A percentile compares a stretch with the other conserved stretches of the same genome.
These are phyloP conservation scores for Drosophila tani DNA, from an alignment of 1,140 invertebrate species.

Conservation along the genomic window DNA sequence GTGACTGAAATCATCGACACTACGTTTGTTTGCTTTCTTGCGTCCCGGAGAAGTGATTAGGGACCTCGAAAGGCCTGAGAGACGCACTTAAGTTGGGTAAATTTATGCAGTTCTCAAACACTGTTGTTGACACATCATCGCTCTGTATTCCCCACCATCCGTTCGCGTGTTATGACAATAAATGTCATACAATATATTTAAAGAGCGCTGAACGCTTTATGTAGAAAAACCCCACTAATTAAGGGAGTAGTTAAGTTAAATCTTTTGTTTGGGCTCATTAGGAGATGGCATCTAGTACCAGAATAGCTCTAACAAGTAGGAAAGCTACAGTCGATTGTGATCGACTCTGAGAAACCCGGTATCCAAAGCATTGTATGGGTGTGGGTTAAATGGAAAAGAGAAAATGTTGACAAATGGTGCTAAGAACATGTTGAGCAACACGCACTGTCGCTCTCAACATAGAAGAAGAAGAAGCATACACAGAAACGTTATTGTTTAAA, in stretches of 20 bases:
- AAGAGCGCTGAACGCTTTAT: not conserved
- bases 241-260: not conserved
- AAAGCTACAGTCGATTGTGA: too few relatives aligned
- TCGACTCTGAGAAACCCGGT: too few relatives aligned
- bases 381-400: too few relatives aligned
- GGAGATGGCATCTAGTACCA: constrained; percentile 5
- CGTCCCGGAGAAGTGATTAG: constrained; percentile 20
- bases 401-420: too few relatives aligned
- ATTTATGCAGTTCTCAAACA: constrained; percentile 2
- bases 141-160: not conserved
- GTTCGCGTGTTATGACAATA: not conserved
- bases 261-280: constrained; percentile 19
- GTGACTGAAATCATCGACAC: constrained; percentile 28
- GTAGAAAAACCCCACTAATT: constrained; percentile 19
- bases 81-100: not conserved
- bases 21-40: not conserved
- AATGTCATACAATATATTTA: not conserved
- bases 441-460: too few relatives aligned
- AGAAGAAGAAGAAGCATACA: too few relatives aligned
- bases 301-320: not conserved
- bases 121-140: not conserved
- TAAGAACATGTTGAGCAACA: too few relatives aligned
- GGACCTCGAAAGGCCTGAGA: not conserved
- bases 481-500: too few relatives aligned
- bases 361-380: too few relatives aligned